Evolutionary conservation across 2,113 vertebrate genomes (phyloP).

Genomic region (Nettapus auritus): DNA sequence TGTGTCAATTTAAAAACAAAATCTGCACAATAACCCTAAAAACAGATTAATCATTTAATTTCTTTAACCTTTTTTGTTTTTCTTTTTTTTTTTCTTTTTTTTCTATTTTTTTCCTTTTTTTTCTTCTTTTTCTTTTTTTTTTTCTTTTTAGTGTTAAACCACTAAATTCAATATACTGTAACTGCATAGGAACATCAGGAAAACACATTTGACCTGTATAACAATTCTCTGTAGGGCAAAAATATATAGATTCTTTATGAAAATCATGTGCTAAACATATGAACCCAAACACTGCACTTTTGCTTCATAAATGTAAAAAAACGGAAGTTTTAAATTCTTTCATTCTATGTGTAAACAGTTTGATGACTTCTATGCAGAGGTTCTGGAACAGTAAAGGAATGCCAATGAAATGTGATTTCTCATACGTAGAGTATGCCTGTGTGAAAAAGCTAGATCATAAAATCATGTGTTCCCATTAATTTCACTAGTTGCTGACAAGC

Average conservation of each 20-base stretch:
- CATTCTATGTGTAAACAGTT: conserved; percentile 72
- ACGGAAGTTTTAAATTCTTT: conserved; percentile 67
- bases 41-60: conserved; percentile 59
- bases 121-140: background rate
- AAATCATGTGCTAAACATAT: conserved; percentile 82
- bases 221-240: conserved; percentile 85
- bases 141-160: conserved; percentile 73
- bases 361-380: conserved; percentile 44
- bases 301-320: conserved; percentile 79
- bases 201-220: conserved; percentile 81
- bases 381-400: conserved; percentile 48
- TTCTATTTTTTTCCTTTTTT: rapidly evolving
- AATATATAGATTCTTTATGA: conserved; percentile 85
- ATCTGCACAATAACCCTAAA: conserved; percentile 62
- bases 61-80: conserved; percentile 66
- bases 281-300: conserved; percentile 78
- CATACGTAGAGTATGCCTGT: background rate
- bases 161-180: conserved; percentile 78
- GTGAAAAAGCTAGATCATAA: conserved; percentile 32
- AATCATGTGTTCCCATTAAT: conserved; percentile 58
- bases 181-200: conserved; percentile 83
- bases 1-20: conserved; percentile 69
- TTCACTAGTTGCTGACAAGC: conserved; percentile 66
- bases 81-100: conserved; percentile 3
- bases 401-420: conserved; percentile 22